Conservation (phyloP, 2,113 vertebrate genomes). For the Syngnathoides biaculeatus region DNA sequence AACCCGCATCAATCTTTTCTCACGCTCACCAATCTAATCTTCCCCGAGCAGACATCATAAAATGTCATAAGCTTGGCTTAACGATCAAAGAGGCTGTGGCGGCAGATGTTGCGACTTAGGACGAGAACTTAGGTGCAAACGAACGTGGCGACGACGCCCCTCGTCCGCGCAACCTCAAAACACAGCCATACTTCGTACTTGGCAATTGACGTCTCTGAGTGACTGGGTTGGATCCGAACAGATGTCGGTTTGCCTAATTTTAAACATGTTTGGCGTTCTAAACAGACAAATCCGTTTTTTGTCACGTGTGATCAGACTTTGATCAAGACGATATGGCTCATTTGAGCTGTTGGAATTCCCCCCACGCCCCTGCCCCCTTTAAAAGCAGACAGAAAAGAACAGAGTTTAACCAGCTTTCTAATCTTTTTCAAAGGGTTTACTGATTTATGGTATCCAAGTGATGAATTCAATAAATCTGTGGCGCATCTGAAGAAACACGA, state of each 20-base stretch:
- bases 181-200: background rate
- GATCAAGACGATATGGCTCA: constrained; percentile 4
- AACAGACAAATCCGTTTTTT: constrained; percentile 1
- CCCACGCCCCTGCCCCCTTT: no score
- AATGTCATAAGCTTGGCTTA: background rate
- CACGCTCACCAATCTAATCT: background rate
- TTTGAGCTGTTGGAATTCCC: constrained; percentile 1
- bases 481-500: constrained; percentile 3
- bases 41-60: background rate
- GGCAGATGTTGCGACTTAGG: background rate
- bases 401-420: background rate
- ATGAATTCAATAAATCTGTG: constrained; percentile 2
- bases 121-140: background rate
- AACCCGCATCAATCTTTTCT: background rate
- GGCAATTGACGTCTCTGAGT: background rate
- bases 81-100: background rate
- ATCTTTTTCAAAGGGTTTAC: background rate
- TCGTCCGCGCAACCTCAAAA: background rate
- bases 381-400: background rate
- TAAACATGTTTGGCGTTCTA: constrained; percentile 14
- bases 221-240: constrained; percentile 3
- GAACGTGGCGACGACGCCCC: background rate
- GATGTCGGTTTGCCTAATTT: constrained; percentile 13
- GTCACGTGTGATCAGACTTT: background rate
- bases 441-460: constrained; percentile 8